Conservation (phyloP, 2,888 invertebrate species). For the Meloe dianella region DNA sequence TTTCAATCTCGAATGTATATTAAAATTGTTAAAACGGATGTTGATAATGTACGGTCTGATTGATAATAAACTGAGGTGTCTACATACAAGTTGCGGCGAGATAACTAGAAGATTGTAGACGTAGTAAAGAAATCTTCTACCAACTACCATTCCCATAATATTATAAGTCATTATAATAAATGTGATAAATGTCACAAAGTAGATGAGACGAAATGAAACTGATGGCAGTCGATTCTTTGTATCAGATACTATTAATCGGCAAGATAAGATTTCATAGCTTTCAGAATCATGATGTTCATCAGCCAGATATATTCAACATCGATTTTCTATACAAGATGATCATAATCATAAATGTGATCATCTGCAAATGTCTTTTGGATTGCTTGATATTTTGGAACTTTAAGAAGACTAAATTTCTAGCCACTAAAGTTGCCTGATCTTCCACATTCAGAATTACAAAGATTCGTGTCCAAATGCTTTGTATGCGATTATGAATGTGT, state of each 20-base stretch:
- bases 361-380: too few relatives aligned
- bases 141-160: not conserved
- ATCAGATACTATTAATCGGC: not conserved
- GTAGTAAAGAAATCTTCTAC: not conserved
- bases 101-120: not conserved
- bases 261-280: not conserved
- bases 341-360: not conserved
- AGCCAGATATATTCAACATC: too few relatives aligned
- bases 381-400: too few relatives aligned
- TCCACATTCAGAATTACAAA: too few relatives aligned
- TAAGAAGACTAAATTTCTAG: too few relatives aligned
- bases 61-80: slow-evolving; percentile 1
- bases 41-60: not conserved
- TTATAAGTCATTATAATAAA: not conserved
- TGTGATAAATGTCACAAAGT: not conserved
- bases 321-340: too few relatives aligned
- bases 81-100: slow-evolving; percentile 5
- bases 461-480: too few relatives aligned
- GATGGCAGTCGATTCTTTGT: not conserved
- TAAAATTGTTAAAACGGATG: too few relatives aligned
- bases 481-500: too few relatives aligned
- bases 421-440: too few relatives aligned
- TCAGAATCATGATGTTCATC: not conserved
- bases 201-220: not conserved
- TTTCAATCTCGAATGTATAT: not conserved